Conservation (phyloP, 2,888 invertebrate genomes). For the Calliphora vomitoria region DNA sequence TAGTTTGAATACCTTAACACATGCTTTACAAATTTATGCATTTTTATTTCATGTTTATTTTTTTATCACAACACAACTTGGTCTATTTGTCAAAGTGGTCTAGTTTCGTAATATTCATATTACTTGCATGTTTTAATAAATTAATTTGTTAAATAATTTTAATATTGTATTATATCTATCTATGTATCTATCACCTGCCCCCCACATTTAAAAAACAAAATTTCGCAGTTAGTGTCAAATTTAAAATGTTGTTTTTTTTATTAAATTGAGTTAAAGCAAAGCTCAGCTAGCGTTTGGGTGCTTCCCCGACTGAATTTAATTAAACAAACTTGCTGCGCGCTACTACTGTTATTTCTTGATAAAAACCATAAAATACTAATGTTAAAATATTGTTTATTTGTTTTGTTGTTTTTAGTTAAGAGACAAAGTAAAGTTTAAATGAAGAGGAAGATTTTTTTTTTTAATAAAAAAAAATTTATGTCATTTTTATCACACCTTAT, state of each 20-base stretch:
- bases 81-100: slow-evolving; percentile 34
- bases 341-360: slow-evolving; percentile 15
- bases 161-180: neutral
- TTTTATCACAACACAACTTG: neutral
- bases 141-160: slow-evolving; percentile 30
- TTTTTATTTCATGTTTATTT: neutral
- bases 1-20: too few species aligned
- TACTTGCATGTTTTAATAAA: slow-evolving; percentile 41
- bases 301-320: slow-evolving; percentile 22
- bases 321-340: slow-evolving; percentile 31
- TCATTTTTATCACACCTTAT: slow-evolving; percentile 48
- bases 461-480: slow-evolving; percentile 21
- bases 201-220: neutral
- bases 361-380: slow-evolving; percentile 32
- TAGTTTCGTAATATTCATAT: slow-evolving; percentile 42
- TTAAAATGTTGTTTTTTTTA: neutral
- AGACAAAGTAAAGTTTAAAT: neutral
- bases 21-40: too few species aligned
- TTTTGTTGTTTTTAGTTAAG: neutral
- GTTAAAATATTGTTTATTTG: slow-evolving; percentile 16
- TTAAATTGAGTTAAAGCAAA: neutral
- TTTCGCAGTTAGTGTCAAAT: neutral
- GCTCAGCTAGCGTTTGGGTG: neutral
- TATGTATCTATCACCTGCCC: neutral
- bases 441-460: slow-evolving; percentile 18